These are phyloP conservation scores for Andrena hattorfiana DNA, from an alignment of 2,888 invertebrate species.

Conservation along the genomic window DNA sequence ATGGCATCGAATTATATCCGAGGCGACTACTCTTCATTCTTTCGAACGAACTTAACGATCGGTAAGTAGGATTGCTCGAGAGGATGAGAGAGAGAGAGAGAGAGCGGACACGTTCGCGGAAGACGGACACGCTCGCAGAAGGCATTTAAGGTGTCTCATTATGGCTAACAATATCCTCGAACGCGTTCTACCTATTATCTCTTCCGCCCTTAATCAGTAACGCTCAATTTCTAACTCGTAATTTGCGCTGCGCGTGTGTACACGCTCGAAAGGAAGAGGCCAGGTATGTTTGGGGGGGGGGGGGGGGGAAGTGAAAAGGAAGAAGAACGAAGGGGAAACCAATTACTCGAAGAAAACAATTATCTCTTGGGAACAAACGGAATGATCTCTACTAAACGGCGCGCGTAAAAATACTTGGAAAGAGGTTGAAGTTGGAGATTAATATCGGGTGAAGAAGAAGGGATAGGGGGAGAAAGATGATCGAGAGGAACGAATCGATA, in stretches of 20 bases:
- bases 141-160: conserved; percentile 47
- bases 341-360: conserved; percentile 13
- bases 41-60: neutral
- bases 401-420: neutral
- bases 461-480: neutral
- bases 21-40: neutral
- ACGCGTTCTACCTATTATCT: conserved; percentile 52
- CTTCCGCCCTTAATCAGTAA: conserved; percentile 64
- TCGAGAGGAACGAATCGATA: neutral
- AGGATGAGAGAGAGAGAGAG: neutral
- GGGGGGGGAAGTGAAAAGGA: conserved; percentile 50
- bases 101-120: conserved; percentile 31
- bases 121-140: conserved; percentile 8
- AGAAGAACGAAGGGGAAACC: conserved; percentile 8
- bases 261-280: conserved; percentile 26
- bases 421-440: neutral
- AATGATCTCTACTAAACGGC: too few relatives aligned
- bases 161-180: conserved; percentile 56
- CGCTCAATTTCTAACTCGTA: conserved; percentile 62
- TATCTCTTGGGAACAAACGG: neutral
- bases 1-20: neutral
- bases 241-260: conserved; percentile 45
- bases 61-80: neutral
- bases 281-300: neutral
- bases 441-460: neutral